Base-by-base conservation (phyloP, 2,888 invertebrate genomes). In the Nemurella pictetii region DNA sequence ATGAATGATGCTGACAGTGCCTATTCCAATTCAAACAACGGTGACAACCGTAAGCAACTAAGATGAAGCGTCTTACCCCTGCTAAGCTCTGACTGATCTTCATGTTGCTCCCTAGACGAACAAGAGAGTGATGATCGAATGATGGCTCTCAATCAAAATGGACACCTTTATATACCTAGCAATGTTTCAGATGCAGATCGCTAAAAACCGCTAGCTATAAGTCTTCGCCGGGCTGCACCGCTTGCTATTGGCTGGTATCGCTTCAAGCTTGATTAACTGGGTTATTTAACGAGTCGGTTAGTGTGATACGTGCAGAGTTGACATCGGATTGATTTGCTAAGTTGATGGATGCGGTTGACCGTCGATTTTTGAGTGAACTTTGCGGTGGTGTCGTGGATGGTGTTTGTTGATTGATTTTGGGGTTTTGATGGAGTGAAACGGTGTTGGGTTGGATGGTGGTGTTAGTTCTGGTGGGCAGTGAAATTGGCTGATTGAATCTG, bases 11-110 rank as follows among this genome's bases (percentile, higher is more conserved):
- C n/a, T n/a, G n/a, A n/a, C n/a, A n/a, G n/a, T n/a, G n/a, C n/a
- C n/a, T n/a, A n/a, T n/a, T n/a, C n/a, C n/a, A n/a, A n/a, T n/a
- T n/a, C n/a, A n/a, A n/a, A n/a, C n/a, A n/a, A n/a, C n/a, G n/a
- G n/a, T n/a, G n/a, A n/a, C n/a, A n/a, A n/a, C n/a, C n/a, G n/a
- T n/a, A n/a, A n/a, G n/a, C n/a, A n/a, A n/a, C n/a, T n/a, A n/a
- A n/a, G n/a, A n/a, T n/a, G n/a, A n/a, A n/a, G n/a, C n/a, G n/a
- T 35, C 82, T 82, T 72, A 82, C 82, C 82, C 82, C 29, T 26
- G 55, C 27, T 82, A 82, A 82, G 28, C 29, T 82, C 55, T 72
- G 27, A 12, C n/a, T 3, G 15, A 82, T 72, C 82, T 82, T 82
- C 82, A 82, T 82, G 25, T 72, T 72, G 9, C 27, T 72, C 15